Conservation (phyloP, 2,888 invertebrate genomes). For the Lasioglossum zephyrum region DNA sequence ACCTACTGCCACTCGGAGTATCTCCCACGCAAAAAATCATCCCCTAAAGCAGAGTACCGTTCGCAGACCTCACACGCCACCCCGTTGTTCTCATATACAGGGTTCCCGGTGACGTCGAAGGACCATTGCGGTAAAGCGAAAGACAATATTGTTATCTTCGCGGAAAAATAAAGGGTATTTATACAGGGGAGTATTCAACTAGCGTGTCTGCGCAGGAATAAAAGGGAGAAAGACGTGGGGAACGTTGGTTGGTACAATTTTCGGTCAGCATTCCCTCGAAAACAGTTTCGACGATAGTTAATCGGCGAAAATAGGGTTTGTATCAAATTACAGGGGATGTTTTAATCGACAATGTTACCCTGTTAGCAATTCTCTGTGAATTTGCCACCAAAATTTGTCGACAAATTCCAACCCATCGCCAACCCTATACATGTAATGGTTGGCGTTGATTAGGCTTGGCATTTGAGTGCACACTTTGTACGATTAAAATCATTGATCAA, state of each 20-base stretch:
- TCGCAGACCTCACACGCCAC: not conserved
- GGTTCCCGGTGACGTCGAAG: not conserved
- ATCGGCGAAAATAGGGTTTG: not conserved
- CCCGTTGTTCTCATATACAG: not conserved
- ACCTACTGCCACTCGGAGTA: not conserved
- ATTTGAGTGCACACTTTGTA: too few relatives aligned
- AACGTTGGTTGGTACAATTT: not conserved
- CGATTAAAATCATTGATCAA: too few relatives aligned
- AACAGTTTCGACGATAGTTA: not conserved
- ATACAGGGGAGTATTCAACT: not conserved
- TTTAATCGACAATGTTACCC: too few relatives aligned
- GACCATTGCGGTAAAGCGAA: constrained; percentile 4
- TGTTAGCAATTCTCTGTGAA: too few relatives aligned
- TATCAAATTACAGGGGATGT: too few relatives aligned
- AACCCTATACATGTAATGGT: too few relatives aligned
- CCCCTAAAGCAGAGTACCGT: constrained; percentile 5
- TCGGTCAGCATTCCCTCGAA: not conserved
- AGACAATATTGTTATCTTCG: constrained; percentile 10
- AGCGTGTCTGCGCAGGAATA: not conserved
- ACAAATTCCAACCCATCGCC: too few relatives aligned
- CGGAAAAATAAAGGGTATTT: constrained; percentile 5
- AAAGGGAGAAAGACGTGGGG: not conserved
- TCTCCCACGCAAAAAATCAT: not conserved
- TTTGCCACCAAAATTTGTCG: too few relatives aligned
- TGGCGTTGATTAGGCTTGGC: too few relatives aligned